A percentile compares a stretch with the other conserved stretches of the same genome.
Conservation (phyloP, 2,888 invertebrate genomes). For the Leptarthrus brevirostris region DNA sequence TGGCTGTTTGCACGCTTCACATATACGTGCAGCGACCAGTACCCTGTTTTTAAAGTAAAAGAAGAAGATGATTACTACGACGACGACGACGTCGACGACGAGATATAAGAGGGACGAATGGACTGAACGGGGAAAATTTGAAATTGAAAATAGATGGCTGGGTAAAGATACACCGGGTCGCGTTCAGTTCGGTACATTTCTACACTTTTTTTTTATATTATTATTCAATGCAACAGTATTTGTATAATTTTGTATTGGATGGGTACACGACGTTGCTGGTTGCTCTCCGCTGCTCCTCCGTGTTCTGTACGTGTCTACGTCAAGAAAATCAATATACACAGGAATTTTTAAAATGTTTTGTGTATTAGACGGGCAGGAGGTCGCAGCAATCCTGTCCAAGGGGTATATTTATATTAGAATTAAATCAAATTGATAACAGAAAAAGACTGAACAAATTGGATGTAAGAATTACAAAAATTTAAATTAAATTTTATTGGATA, state of each 20-base stretch:
- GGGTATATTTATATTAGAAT: conserved; percentile 45
- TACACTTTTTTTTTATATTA: conserved; percentile 38
- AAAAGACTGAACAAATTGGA: conserved; percentile 44
- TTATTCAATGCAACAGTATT: conserved; percentile 45
- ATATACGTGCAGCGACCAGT: conserved; percentile 41
- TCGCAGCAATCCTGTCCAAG: not conserved
- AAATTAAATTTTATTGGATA: conserved; percentile 49
- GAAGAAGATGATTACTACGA: conserved; percentile 34
- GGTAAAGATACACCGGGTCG: conserved; percentile 19
- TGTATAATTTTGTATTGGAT: conserved; percentile 47
- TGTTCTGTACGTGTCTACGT: conserved; percentile 22
- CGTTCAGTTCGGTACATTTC: not conserved
- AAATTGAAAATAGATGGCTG: conserved; percentile 47
- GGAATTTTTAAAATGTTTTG: conserved; percentile 43
- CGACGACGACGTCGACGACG: conserved; percentile 29
- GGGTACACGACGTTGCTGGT: not conserved
- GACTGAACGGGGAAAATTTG: conserved; percentile 46
- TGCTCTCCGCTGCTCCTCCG: not conserved
- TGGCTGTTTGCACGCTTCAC: conserved; percentile 35
- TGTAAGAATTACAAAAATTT: conserved; percentile 50
- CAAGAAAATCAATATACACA: conserved; percentile 47
- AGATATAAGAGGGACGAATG: conserved; percentile 43
- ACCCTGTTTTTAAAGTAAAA: conserved; percentile 38
- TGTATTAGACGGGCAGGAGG: not conserved
- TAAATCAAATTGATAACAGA: conserved; percentile 48